phyloP scores from a whole-genome alignment of 1,140 invertebrate species.

The Psix sp. region DNA sequence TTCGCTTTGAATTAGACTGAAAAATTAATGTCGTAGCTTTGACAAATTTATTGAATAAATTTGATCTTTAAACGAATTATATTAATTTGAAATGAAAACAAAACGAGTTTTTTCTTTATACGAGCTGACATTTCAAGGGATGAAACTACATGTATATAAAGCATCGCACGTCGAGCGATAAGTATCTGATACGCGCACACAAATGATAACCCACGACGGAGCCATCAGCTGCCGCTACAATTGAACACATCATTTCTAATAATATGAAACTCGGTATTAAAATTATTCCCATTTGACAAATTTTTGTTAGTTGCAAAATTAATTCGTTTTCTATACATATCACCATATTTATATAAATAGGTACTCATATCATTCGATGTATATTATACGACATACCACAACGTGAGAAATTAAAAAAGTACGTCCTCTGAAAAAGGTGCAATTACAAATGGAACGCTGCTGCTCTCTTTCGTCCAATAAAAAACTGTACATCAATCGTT shows the following conservation, averaged over 20 bases:
- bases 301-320: conserved; percentile 18
- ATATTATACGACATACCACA: conserved; percentile 6
- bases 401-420: conserved; percentile 36
- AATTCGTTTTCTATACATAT: not conserved
- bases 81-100: too few relatives aligned
- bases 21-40: too few relatives aligned
- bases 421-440: conserved; percentile 28
- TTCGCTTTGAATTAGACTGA: too few relatives aligned
- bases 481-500: conserved; percentile 45
- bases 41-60: too few relatives aligned
- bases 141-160: too few relatives aligned
- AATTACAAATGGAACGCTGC: conserved; percentile 41
- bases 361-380: not conserved
- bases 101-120: too few relatives aligned
- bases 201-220: conserved; percentile 33
- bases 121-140: too few relatives aligned
- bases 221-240: conserved; percentile 8
- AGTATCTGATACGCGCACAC: conserved; percentile 16
- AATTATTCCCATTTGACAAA: conserved; percentile 10
- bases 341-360: not conserved
- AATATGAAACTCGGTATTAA: conserved; percentile 31
- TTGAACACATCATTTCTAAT: conserved; percentile 44
- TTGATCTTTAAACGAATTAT: too few relatives aligned
- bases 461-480: conserved; percentile 28
- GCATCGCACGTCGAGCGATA: conserved; percentile 21